Conservation (phyloP, 2,797 vertebrate genomes). For the Lerista edwardsae region DNA sequence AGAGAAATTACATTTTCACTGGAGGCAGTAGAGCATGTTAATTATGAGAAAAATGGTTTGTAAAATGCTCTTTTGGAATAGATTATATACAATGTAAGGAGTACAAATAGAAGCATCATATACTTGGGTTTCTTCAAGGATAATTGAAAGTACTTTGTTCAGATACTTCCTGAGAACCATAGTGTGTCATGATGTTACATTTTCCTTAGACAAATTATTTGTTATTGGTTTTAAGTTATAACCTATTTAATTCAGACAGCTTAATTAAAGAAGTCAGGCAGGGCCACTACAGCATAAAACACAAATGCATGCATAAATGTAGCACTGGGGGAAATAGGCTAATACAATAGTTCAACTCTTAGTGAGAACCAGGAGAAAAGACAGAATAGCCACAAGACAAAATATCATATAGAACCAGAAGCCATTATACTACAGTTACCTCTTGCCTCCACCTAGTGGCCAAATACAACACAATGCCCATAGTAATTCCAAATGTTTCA, state of each 20-base stretch:
- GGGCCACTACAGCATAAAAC: background rate
- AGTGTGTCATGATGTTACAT: background rate
- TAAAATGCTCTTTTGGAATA: background rate
- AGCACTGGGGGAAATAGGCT: background rate
- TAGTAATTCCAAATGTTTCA: background rate
- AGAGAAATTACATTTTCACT: slow-evolving; percentile 28
- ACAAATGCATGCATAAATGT: background rate
- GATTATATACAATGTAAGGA: background rate
- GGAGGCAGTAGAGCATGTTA: background rate
- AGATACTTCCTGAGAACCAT: background rate
- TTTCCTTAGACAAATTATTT: background rate
- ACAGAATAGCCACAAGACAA: background rate
- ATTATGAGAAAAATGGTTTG: background rate
- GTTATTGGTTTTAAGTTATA: background rate
- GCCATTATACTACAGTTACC: background rate
- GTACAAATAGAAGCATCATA: fast-evolving
- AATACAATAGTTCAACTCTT: background rate
- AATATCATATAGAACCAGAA: background rate
- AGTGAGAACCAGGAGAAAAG: background rate
- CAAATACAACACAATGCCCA: background rate
- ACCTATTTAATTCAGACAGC: background rate
- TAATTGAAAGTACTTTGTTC: background rate
- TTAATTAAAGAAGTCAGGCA: background rate
- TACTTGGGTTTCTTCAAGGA: background rate
- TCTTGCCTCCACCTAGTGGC: background rate